Percentiles rank a stretch among this genome's conserved stretches.
Conservation (phyloP, 2,797 vertebrate species). For the Rhinichthys osculus region DNA sequence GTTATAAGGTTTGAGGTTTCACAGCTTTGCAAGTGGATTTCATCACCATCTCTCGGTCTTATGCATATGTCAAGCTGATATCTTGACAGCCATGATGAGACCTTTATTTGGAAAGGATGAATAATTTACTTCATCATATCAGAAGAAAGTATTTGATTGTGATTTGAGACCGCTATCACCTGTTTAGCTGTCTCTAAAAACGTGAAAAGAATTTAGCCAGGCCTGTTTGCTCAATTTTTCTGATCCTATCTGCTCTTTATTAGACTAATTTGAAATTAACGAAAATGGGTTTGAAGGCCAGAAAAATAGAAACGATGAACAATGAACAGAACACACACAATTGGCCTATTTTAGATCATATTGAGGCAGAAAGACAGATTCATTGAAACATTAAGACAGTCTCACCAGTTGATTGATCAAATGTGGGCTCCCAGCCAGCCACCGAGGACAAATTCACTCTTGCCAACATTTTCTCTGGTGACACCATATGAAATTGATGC, state of each 20-base stretch:
- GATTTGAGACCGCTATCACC: slow-evolving; percentile 12
- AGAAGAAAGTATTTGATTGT: slow-evolving; percentile 34
- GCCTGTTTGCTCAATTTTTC: background rate
- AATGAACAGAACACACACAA: background rate
- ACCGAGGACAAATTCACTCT: background rate
- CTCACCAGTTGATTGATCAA: slow-evolving; percentile 2
- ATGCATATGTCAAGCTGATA: slow-evolving; percentile 40
- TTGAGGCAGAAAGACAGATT: background rate
- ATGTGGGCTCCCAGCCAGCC: background rate
- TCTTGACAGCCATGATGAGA: slow-evolving; percentile 36
- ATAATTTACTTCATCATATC: slow-evolving; percentile 31
- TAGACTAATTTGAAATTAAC: background rate
- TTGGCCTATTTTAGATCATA: background rate
- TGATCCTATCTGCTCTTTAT: slow-evolving; percentile 12
- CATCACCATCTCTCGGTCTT: slow-evolving; percentile 40
- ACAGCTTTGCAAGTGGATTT: slow-evolving; percentile 45
- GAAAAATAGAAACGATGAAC: background rate
- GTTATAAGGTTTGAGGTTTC: slow-evolving; percentile 46
- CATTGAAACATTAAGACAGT: background rate
- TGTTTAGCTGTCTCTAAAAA: background rate
- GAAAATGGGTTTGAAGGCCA: background rate
- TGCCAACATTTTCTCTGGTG: background rate
- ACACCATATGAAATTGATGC: background rate
- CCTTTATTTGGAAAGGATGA: slow-evolving; percentile 42
- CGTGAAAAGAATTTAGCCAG: background rate